Base-by-base conservation (phyloP, 2,888 invertebrate genomes). In the Lasioglossum marginatum region DNA sequence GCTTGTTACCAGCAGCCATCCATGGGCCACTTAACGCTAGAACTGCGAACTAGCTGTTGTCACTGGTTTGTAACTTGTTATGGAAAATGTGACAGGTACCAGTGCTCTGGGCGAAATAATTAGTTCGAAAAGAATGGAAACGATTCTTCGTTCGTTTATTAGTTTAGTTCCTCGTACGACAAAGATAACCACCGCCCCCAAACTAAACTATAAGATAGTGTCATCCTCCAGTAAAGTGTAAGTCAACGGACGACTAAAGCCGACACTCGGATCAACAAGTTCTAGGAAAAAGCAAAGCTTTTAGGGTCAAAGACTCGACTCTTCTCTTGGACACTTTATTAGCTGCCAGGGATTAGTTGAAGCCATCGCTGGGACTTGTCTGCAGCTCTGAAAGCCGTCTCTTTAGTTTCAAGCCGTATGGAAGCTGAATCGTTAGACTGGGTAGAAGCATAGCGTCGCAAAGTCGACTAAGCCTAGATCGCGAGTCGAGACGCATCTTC, bases 401-500 rank as follows among this genome's bases (percentile, higher is more conserved):
- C 60, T 60, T 27, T 60, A n/a, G 60, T 27, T 27, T 31, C 27
- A 5, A 27, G 60, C 27, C 60, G 31, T 27, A 16, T 16, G 27
- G 60, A 14, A 14, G 60, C 14, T 27, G 60, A 60, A 60, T 60
- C 60, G 60, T 31, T 60, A 31, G 60, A 16, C 60, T 60, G 60
- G n/a, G 34, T 31, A 31, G 31, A 16, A 19, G 31, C 66, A 66
- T 19, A 31, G 27, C 72, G 45, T 45, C 27, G 45, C 19, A 31
- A 72, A 52, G 34, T 72, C 71, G 23, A 63, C 31, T 37, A 77
- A 37, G 77, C 57, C 43, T 77, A 68, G 81, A 74, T 40, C n/a
- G 16, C 12, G 68, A 73, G 40, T 27, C 60, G 43, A 66, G 76
- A 52, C 27, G 52, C 48, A 31, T 12, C 72, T 72, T 72, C 73